These are phyloP conservation scores for Psittacara wagleri DNA, from an alignment of 2,113 vertebrate species.

Conservation along the genomic window DNA sequence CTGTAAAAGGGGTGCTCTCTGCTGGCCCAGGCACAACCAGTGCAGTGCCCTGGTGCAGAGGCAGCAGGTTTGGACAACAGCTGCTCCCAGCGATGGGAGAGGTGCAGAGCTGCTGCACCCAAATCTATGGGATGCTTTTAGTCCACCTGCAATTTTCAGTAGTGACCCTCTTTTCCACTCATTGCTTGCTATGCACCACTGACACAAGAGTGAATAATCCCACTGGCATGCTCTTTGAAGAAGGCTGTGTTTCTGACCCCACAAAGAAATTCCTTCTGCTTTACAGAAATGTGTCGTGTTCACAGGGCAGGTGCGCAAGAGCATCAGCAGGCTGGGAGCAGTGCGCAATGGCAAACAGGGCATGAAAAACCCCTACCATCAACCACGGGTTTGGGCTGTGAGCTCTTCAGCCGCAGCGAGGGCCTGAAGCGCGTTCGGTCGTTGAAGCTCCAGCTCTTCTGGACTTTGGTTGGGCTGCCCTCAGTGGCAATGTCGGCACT, in stretches of 20 bases:
- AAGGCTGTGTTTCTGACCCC: background rate
- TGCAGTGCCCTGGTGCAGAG: accelerated
- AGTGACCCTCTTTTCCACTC: background rate
- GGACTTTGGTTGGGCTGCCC: slow-evolving; percentile 92
- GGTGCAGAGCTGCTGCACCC: background rate
- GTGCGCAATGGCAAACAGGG: accelerated
- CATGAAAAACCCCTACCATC: slow-evolving; percentile 78
- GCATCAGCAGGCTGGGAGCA: background rate
- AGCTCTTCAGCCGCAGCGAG: slow-evolving; percentile 92
- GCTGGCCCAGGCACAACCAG: background rate
- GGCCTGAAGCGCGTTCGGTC: slow-evolving; percentile 94
- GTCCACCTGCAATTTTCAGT: background rate
- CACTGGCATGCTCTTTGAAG: background rate
- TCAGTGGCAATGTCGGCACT: slow-evolving; percentile 84
- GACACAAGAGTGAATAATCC: background rate
- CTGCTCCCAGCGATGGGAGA: accelerated
- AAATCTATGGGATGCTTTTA: background rate
- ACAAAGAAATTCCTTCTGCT: background rate
- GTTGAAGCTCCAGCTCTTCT: slow-evolving; percentile 99
- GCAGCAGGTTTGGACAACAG: background rate
- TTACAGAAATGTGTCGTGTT: accelerated
- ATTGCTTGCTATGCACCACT: background rate
- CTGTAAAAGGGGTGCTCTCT: accelerated
- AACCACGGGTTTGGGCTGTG: slow-evolving; percentile 86
- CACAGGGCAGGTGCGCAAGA: background rate